Conservation (phyloP, 2,113 vertebrate genomes). For the Galemys pyrenaicus region DNA sequence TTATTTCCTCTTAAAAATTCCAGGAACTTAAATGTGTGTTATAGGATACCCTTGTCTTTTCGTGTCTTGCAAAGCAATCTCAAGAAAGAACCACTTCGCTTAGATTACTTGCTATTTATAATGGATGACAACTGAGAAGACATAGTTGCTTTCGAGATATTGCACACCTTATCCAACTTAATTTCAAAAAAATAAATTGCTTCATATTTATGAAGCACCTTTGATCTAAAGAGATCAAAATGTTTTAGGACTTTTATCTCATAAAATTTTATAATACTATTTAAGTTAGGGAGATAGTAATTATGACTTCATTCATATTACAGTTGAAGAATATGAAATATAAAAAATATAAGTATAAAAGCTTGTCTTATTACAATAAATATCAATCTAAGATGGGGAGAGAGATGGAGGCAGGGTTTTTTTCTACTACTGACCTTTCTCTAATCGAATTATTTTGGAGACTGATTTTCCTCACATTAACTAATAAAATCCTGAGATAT, state of each 20-base stretch:
- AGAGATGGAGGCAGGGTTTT: neutral
- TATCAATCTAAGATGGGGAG: neutral
- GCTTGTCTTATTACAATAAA: neutral
- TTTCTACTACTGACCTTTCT: neutral
- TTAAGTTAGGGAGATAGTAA: neutral
- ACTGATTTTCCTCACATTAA: neutral
- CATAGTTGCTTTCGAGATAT: neutral
- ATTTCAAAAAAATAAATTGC: neutral
- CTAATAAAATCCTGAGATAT: conserved; percentile 22
- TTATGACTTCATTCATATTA: conserved; percentile 39
- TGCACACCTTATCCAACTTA: neutral
- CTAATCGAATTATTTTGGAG: neutral
- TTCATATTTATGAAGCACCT: conserved; percentile 16
- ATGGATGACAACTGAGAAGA: neutral
- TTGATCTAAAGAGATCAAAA: conserved; percentile 34
- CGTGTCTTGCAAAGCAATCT: neutral
- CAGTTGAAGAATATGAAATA: conserved; percentile 8
- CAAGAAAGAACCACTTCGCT: neutral
- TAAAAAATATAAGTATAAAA: neutral
- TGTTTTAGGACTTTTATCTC: neutral
- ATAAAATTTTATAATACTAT: neutral
- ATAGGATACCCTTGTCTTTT: neutral
- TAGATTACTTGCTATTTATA: conserved; percentile 23
- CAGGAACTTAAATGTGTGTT: neutral
- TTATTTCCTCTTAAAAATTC: neutral